Evolutionary conservation across 2,797 vertebrate species (phyloP).

Genomic region (Manis javanica): DNA sequence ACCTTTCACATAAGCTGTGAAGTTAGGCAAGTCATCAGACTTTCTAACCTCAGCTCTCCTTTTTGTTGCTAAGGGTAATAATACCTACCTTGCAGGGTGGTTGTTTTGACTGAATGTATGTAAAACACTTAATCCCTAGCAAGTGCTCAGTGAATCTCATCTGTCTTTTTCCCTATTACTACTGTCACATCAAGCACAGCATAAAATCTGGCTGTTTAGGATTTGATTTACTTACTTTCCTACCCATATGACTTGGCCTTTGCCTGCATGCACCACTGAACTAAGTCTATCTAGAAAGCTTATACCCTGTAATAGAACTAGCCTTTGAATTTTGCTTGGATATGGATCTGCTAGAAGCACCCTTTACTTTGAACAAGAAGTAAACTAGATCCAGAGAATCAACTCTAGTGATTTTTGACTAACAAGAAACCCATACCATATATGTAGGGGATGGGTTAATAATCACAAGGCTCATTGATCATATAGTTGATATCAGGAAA

Average conservation of each 20-base stretch:
- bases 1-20: background rate
- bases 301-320: background rate
- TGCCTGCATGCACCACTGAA: background rate
- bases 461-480: background rate
- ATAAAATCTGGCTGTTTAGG: background rate
- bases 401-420: background rate
- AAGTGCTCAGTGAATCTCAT: background rate
- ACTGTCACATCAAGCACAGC: background rate
- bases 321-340: constrained; percentile 14
- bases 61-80: background rate
- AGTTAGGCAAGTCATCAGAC: background rate
- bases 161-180: background rate
- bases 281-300: background rate
- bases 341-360: constrained; percentile 20
- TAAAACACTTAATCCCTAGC: background rate
- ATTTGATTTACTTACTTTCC: constrained; percentile 13
- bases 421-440: background rate
- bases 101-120: background rate
- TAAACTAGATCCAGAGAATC: constrained; percentile 6
- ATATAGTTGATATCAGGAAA: background rate
- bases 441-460: background rate
- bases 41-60: background rate
- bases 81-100: background rate
- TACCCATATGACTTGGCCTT: background rate
- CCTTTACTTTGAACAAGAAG: constrained; percentile 37